phyloP scores from a whole-genome alignment of 1,140 invertebrate genomes.

The Vanessa tameamea region DNA sequence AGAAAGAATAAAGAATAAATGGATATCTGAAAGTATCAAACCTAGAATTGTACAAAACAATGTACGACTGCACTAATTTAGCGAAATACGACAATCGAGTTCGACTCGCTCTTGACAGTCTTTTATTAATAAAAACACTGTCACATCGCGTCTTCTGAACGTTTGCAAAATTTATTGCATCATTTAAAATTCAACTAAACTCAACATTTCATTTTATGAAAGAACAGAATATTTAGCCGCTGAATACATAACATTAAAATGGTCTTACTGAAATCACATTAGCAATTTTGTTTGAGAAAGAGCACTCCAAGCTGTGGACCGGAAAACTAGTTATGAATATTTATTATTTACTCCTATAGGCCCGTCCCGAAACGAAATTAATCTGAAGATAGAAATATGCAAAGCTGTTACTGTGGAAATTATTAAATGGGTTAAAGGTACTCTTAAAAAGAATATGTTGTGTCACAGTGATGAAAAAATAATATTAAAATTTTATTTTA shows the following conservation, averaged over 20 bases:
- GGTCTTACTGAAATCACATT: conserved; percentile 39
- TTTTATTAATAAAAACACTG: conserved; percentile 1
- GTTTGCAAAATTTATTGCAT: not conserved
- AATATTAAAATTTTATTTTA: too few species aligned
- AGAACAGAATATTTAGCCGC: conserved; percentile 4
- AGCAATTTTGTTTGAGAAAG: conserved; percentile 45
- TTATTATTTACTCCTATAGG: conserved; percentile 48
- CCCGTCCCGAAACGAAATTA: conserved; percentile 38
- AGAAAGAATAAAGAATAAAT: too few species aligned
- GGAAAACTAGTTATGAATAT: conserved; percentile 49
- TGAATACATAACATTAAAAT: conserved; percentile 21
- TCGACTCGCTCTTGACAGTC: too few species aligned
- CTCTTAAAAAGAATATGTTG: not conserved
- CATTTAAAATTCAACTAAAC: conserved; percentile 8
- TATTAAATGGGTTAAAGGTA: conserved; percentile 35
- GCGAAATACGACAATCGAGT: too few species aligned
- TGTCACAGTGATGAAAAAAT: not conserved
- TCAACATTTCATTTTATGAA: conserved; percentile 1
- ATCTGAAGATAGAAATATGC: conserved; percentile 38
- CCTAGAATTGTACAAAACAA: too few species aligned
- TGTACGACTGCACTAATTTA: too few species aligned
- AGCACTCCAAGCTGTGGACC: conserved; percentile 38
- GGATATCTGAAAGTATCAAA: too few species aligned
- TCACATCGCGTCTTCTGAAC: not conserved
- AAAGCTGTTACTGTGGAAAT: conserved; percentile 35